Evolutionary conservation across 2,797 vertebrate species (phyloP).

Genomic region (Smutsia gigantea): DNA sequence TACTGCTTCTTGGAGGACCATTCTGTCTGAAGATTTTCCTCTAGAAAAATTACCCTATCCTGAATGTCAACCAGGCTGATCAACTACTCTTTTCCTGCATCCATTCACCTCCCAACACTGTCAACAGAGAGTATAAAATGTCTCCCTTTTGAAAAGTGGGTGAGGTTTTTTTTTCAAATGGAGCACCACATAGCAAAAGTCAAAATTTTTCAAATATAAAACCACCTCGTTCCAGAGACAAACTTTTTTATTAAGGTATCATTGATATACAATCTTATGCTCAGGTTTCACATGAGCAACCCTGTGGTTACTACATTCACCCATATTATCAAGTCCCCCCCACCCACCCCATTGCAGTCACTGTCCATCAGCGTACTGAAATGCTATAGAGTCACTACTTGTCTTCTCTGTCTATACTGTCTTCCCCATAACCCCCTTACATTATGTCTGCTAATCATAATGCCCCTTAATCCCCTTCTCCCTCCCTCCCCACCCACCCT

Average conservation of each 20-base stretch:
- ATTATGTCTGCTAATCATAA: no score
- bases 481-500: no score
- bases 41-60: neutral
- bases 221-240: neutral
- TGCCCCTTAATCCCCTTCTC: no score
- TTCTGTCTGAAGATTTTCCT: slow-evolving; percentile 45
- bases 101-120: neutral
- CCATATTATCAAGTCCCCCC: no score
- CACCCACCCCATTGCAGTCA: no score
- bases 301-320: no score
- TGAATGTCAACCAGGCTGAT: neutral
- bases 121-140: neutral
- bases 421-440: no score
- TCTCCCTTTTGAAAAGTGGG: neutral
- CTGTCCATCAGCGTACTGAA: no score
- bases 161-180: neutral
- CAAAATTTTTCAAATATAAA: slow-evolving; percentile 41
- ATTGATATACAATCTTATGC: no score
- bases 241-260: neutral
- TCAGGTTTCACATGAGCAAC: no score
- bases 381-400: no score
- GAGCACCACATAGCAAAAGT: neutral
- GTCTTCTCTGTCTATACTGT: no score
- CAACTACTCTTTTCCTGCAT: neutral
- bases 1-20: neutral